Base-by-base conservation (phyloP, 2,113 vertebrate species). In the Octodon degus region DNA sequence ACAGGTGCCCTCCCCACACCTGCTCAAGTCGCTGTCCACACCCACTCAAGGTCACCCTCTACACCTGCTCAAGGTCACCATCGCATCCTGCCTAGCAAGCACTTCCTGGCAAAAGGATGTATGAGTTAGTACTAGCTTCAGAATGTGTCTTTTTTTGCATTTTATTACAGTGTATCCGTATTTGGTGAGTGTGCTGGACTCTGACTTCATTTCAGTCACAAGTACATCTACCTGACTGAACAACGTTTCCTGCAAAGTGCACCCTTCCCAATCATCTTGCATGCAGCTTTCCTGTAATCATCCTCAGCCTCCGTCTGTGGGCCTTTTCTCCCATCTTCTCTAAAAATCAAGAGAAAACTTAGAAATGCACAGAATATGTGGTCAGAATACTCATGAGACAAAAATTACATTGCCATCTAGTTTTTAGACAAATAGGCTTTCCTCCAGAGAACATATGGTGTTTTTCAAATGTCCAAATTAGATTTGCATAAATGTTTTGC, bases 391-490 rank as follows among this genome's bases (percentile, higher is more conserved):
- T 84, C 24, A 58, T 50, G 55, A 90, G 7, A 55, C 12, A 32
- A 83, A 58, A 53, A 8, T 60, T 17, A 67, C 40, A 50, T 63
- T 53, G 4, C 5, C 74, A 14, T 67, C 72, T 55, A 32, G 7
- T 83, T 72, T 84, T 74, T 77, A 90, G 17, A 9, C 12, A 60
- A 19, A 5, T 30, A 77, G 22, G 4, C 5, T 86, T 60, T 40
- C 11, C 17, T 79, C 60, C 65, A 16, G 76, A 74, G 47, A 80
- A 43, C 22, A 74, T 62, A 58, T 8, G 34, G 25, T 85, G 14
- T 1, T 84, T 87, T 89, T 92, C 68, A 65, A 89, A 80, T 83
- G 25, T 87, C 5, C 19, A 91, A 40, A 84, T 76, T 93, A 88
- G 89, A 86, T 89, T 76, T 76, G 0, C n/a, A 85, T 76, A 74